phyloP scores from a whole-genome alignment of 2,888 invertebrate genomes.

The Gymnocheta viridis region DNA sequence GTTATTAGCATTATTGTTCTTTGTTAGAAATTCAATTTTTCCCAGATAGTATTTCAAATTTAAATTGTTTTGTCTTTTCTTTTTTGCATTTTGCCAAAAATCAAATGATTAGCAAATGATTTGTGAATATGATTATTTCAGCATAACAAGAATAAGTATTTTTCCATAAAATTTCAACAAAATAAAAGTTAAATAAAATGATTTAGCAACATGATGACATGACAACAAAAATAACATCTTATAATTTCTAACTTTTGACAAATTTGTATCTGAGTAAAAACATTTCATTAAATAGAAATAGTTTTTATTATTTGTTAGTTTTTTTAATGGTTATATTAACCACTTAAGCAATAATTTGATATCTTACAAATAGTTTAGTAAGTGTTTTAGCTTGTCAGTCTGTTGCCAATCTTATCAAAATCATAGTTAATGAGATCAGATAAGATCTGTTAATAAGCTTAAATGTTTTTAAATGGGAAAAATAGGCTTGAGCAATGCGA shows the following conservation, averaged over 20 bases:
- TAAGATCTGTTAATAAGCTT: not conserved
- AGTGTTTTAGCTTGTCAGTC: not conserved
- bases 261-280: not conserved
- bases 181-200: not conserved
- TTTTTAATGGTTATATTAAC: not conserved
- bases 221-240: not conserved
- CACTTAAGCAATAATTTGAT: not conserved
- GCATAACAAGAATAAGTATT: not conserved
- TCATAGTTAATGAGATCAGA: not conserved
- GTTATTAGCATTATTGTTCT: not conserved
- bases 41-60: not conserved
- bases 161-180: not conserved
- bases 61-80: not conserved
- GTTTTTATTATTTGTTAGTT: not conserved
- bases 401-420: conserved; percentile 1
- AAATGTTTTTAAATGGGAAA: not conserved
- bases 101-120: not conserved
- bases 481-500: not conserved
- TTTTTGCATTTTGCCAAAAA: not conserved
- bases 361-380: not conserved
- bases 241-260: not conserved
- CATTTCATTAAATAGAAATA: not conserved
- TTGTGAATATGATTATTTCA: not conserved
- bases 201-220: not conserved
- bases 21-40: not conserved